These are phyloP conservation scores for Andrena dorsata DNA, from an alignment of 2,888 invertebrate genomes.

Conservation along the genomic window DNA sequence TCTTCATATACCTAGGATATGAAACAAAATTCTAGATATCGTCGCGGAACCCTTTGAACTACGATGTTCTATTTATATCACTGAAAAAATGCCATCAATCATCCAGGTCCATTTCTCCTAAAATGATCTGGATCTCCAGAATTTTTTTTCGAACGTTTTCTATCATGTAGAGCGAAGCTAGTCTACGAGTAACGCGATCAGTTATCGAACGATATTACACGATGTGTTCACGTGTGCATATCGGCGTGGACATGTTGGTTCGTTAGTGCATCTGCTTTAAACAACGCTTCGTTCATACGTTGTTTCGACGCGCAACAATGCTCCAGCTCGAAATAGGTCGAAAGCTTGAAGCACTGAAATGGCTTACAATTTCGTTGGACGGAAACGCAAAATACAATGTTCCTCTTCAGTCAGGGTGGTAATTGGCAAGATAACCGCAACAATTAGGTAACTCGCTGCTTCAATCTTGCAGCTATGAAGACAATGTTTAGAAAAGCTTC, in stretches of 20 bases:
- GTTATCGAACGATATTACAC: no score
- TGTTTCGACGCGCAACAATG: slow-evolving; percentile 41
- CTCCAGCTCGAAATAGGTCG: slow-evolving; percentile 58
- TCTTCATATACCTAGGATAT: no score
- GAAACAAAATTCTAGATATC: no score
- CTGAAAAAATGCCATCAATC: no score
- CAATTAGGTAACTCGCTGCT: slow-evolving; percentile 28
- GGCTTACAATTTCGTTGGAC: slow-evolving; percentile 46
- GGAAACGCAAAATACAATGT: slow-evolving; percentile 47
- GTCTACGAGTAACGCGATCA: no score
- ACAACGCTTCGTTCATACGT: slow-evolving; percentile 63
- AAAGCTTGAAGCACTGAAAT: slow-evolving; percentile 47
- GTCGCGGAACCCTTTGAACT: no score
- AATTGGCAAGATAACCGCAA: slow-evolving; percentile 31
- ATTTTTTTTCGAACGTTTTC: no score
- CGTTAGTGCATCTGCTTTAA: slow-evolving; percentile 49
- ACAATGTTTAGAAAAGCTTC: no score
- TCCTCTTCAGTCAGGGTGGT: slow-evolving; percentile 17
- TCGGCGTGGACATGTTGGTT: background rate
- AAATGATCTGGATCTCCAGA: no score
- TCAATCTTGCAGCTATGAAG: slow-evolving; percentile 13
- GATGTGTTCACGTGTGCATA: background rate
- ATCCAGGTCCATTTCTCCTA: no score
- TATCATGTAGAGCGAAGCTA: no score
- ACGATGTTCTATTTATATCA: no score